A percentile compares a stretch with the other conserved stretches of the same genome.
These are phyloP conservation scores for Plusia festucae DNA, from an alignment of 2,888 invertebrate genomes.

Conservation along the genomic window DNA sequence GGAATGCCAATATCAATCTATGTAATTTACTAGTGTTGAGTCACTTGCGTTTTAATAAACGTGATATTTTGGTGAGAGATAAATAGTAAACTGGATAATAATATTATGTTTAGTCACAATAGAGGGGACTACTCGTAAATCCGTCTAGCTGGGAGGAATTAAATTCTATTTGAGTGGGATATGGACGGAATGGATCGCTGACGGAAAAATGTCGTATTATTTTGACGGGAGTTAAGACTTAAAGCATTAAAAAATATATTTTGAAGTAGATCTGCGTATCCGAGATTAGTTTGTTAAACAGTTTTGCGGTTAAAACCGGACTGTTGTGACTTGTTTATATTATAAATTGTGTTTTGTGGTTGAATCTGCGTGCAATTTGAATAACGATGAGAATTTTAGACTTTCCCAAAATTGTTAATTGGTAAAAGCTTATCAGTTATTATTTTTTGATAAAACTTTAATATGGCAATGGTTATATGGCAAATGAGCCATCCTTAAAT, in stretches of 20 bases:
- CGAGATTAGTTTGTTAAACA: not conserved
- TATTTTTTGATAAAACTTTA: no score
- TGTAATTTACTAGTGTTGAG: constrained; percentile 40
- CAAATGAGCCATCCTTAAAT: no score
- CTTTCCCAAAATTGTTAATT: no score
- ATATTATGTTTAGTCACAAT: constrained; percentile 80
- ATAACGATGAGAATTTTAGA: not conserved
- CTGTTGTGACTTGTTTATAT: not conserved
- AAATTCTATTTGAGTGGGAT: constrained; percentile 74
- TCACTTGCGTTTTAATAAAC: constrained; percentile 39
- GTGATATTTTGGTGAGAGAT: constrained; percentile 61
- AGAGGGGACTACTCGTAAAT: constrained; percentile 74
- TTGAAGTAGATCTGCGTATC: constrained; percentile 16
- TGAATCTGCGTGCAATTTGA: not conserved
- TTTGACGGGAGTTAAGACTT: constrained; percentile 66
- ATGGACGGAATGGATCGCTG: constrained; percentile 68
- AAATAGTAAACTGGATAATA: constrained; percentile 71
- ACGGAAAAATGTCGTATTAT: constrained; percentile 74
- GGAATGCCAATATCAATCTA: constrained; percentile 55
- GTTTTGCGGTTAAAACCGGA: not conserved
- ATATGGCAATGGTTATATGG: no score
- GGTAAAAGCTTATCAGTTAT: no score
- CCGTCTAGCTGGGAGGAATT: constrained; percentile 74
- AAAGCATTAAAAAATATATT: constrained; percentile 42
- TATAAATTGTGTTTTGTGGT: not conserved